Conservation (phyloP, 2,113 vertebrate genomes). For the Capreolus pygargus region DNA sequence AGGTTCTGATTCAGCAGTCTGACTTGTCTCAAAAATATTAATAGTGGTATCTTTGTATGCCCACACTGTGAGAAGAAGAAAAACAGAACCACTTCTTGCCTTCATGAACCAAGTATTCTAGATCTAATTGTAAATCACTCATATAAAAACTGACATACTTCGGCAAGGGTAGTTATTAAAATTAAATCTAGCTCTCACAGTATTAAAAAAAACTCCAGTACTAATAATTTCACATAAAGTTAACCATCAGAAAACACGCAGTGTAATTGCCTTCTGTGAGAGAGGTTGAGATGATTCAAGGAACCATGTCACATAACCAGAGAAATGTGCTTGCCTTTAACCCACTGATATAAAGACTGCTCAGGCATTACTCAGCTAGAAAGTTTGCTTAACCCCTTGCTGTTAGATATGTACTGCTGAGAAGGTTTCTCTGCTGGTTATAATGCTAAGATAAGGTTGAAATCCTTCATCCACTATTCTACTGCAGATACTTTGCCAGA, state of each 20-base stretch:
- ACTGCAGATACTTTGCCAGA: not conserved
- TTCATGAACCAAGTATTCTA: not conserved
- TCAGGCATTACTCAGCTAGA: not conserved
- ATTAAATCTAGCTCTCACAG: not conserved
- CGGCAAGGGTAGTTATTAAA: constrained; percentile 12
- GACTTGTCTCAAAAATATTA: not conserved
- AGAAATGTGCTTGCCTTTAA: not conserved
- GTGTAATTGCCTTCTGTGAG: not conserved
- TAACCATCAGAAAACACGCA: not conserved
- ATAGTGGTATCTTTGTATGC: not conserved
- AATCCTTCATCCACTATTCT: not conserved
- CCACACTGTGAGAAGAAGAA: not conserved
- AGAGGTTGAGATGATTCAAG: not conserved
- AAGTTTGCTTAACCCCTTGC: not conserved
- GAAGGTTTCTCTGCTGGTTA: not conserved
- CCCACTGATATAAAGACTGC: not conserved
- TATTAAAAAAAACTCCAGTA: not conserved
- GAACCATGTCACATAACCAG: not conserved
- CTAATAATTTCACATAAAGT: not conserved
- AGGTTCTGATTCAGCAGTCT: not conserved
- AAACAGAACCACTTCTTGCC: not conserved
- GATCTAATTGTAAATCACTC: not conserved
- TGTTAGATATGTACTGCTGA: not conserved
- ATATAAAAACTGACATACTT: not conserved
- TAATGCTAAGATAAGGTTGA: not conserved